A percentile compares a stretch with the other conserved stretches of the same genome.
Conservation (phyloP, 2,113 vertebrate genomes). For the Protobothrops mucrosquamatus region DNA sequence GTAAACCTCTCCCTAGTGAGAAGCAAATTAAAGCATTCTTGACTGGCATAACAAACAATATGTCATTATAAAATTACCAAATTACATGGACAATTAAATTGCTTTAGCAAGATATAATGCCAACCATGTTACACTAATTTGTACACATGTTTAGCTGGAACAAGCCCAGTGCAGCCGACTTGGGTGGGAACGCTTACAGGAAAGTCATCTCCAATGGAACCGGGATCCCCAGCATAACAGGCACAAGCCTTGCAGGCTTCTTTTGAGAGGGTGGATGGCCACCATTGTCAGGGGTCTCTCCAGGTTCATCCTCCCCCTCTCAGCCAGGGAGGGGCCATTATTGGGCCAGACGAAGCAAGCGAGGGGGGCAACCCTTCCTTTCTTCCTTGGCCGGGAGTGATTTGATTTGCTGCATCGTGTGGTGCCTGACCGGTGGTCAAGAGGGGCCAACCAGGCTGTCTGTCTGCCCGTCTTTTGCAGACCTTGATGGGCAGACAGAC, state of each 20-base stretch:
- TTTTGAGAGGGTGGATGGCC: slow-evolving; percentile 61
- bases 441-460: background rate
- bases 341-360: slow-evolving; percentile 28
- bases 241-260: slow-evolving; percentile 74
- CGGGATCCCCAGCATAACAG: slow-evolving; percentile 72
- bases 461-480: background rate
- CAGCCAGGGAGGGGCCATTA: slow-evolving; percentile 55
- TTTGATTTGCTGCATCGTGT: background rate
- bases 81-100: slow-evolving; percentile 77
- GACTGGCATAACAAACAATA: slow-evolving; percentile 59
- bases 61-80: slow-evolving; percentile 69
- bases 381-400: background rate
- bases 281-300: slow-evolving; percentile 62
- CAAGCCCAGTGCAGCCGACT: slow-evolving; percentile 55
- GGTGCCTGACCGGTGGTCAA: background rate
- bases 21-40: slow-evolving; percentile 41
- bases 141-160: slow-evolving; percentile 68
- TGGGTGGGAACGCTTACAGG: slow-evolving; percentile 68
- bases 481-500: background rate
- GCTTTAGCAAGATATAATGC: slow-evolving; percentile 72
- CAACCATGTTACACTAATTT: slow-evolving; percentile 68
- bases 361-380: background rate
- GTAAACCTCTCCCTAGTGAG: slow-evolving; percentile 40
- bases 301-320: slow-evolving; percentile 64
- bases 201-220: slow-evolving; percentile 69